Evolutionary conservation across 2,888 invertebrate species (phyloP), one percentile per base, ranked within the genome.

Genomic region (Pycnomerus fuliginosus): DNA sequence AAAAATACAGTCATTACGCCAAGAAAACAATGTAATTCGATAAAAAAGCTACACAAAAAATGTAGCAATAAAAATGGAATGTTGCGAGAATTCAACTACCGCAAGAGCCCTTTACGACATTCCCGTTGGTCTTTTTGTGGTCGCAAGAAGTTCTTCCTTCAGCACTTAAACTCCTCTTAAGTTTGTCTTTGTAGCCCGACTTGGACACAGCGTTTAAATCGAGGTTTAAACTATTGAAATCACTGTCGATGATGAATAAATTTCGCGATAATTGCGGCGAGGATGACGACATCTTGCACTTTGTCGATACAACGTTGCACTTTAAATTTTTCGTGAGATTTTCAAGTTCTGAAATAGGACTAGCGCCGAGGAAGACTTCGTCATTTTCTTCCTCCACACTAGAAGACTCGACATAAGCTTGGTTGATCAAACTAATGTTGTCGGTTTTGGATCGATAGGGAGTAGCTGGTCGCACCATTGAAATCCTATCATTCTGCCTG

Each of bases 211-310:
- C n/a, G n/a, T n/a, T n/a, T n/a, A n/a, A n/a, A n/a, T n/a, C n/a
- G n/a, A n/a, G n/a, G n/a, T n/a, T n/a, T n/a, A n/a, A n/a, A n/a
- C n/a, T n/a, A n/a, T n/a, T n/a, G n/a, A n/a, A n/a, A n/a, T 64
- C 63, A 1, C 50, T 51, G 42, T 70, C 69, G 3, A 69, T 58
- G 22, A 68, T 29, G 49, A 67, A 68, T 16, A 68, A 39, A 11
- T 53, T 58, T 24, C 57, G 57, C 5, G 64, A 64, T n/a, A 69
- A 44, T 52, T 70, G 71, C 11, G 69, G 69, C 2, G 69, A 69
- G 1, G 69, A 65, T 16, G 55, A 61, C n/a, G 66, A 64, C 8
- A 62, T 37, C 14, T 10, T 20, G 7, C 8, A 43, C 47, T n/a
- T 45, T 52, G 14, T 36, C 5, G 11, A 25, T 12, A 25, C 25